Conservation (phyloP, 2,113 vertebrate genomes). For the Perca fluviatilis region DNA sequence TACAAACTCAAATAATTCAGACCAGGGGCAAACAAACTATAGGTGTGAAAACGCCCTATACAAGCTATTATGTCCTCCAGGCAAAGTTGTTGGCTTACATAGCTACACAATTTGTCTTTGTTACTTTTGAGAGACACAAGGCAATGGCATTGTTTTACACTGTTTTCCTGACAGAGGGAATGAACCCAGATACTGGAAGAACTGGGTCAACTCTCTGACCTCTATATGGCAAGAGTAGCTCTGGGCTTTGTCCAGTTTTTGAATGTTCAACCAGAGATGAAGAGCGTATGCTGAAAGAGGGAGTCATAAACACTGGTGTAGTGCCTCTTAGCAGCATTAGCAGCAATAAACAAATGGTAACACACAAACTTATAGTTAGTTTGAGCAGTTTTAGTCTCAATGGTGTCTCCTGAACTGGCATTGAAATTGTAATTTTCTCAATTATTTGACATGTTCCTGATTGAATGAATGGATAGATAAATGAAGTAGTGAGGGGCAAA, state of each 20-base stretch:
- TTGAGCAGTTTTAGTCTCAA: background rate
- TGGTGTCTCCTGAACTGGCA: background rate
- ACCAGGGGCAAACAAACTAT: too few relatives aligned
- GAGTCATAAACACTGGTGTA: conserved; percentile 10
- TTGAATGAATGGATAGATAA: background rate
- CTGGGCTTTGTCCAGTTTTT: conserved; percentile 50
- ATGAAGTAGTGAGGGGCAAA: background rate
- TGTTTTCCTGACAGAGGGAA: conserved; percentile 23
- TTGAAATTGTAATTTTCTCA: background rate
- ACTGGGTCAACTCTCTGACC: conserved; percentile 66
- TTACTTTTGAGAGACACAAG: background rate
- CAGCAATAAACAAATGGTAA: background rate
- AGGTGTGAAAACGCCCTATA: too few relatives aligned
- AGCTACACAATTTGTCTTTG: background rate
- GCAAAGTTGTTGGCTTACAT: background rate
- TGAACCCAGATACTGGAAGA: conserved; percentile 41
- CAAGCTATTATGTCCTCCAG: background rate
- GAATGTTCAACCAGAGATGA: conserved; percentile 48
- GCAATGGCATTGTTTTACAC: conserved; percentile 27
- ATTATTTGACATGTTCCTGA: background rate
- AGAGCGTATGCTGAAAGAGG: conserved; percentile 22
- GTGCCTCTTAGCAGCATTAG: conserved; percentile 1
- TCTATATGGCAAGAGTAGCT: conserved; percentile 49
- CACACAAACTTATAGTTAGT: background rate
- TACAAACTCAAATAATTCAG: too few relatives aligned